These are phyloP conservation scores for Oostethus manadensis DNA, from an alignment of 2,113 vertebrate genomes.

Conservation along the genomic window DNA sequence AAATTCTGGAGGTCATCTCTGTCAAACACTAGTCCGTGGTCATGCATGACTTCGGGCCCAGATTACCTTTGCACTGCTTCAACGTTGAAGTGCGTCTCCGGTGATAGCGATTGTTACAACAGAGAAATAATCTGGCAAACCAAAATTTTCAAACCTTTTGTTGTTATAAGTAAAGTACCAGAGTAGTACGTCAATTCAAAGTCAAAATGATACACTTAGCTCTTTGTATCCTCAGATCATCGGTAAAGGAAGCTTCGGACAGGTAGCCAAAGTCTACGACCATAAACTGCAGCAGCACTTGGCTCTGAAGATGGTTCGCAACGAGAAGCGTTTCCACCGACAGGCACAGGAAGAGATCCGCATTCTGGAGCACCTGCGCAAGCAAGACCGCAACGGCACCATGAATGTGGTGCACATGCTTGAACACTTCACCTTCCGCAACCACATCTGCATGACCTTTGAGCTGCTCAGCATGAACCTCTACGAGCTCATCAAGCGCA, in stretches of 20 bases:
- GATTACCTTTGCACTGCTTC: too few relatives aligned
- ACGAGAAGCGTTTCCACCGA: constrained; percentile 94
- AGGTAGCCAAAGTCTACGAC: constrained; percentile 95
- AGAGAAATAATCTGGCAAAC: too few relatives aligned
- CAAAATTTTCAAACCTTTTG: too few relatives aligned
- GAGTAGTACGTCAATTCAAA: background rate
- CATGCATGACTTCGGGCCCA: too few relatives aligned
- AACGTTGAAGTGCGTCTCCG: too few relatives aligned
- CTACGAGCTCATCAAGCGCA: constrained; percentile 97
- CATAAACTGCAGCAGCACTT: constrained; percentile 93
- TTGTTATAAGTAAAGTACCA: too few relatives aligned
- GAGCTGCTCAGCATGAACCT: constrained; percentile 96
- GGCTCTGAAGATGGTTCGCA: constrained; percentile 96
- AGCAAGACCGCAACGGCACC: constrained; percentile 89
- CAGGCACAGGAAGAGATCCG: constrained; percentile 96
- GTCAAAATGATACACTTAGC: background rate
- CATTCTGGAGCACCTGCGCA: constrained; percentile 93
- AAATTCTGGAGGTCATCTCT: too few relatives aligned
- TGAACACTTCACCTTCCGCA: constrained; percentile 96
- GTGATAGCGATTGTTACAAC: too few relatives aligned
- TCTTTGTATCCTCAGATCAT: constrained; percentile 80
- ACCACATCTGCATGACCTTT: constrained; percentile 98
- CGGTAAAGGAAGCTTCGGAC: constrained; percentile 96
- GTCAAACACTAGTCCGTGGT: too few relatives aligned
- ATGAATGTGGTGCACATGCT: constrained; percentile 98